Evolutionary conservation across 2,113 vertebrate genomes (phyloP).

Genomic region (Lepus europaeus): DNA sequence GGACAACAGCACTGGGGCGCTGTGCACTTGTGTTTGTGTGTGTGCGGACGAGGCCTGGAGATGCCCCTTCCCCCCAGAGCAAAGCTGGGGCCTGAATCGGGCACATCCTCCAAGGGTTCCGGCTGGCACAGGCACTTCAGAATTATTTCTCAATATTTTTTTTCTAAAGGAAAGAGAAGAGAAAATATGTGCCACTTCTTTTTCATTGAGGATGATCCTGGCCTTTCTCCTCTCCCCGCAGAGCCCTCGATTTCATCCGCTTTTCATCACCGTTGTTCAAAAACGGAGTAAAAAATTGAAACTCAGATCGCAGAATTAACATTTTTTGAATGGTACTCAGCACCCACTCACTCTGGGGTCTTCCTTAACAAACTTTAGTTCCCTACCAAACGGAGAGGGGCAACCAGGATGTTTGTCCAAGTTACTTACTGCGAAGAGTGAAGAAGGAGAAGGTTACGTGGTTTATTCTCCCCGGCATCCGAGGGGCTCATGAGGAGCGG

Average conservation of each 20-base stretch:
- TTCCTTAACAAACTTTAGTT: conserved; percentile 35
- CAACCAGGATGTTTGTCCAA: neutral
- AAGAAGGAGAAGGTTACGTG: conserved; percentile 27
- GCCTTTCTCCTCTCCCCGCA: conserved; percentile 15
- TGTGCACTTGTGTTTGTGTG: conserved; percentile 88
- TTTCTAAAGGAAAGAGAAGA: conserved; percentile 17
- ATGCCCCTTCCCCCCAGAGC: conserved; percentile 67
- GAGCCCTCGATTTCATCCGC: conserved; percentile 28
- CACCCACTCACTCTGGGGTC: neutral
- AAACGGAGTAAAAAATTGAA: conserved; percentile 30
- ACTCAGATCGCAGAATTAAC: neutral
- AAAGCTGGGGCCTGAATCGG: neutral
- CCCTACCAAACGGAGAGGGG: neutral
- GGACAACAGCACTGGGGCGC: conserved; percentile 88
- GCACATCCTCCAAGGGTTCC: neutral
- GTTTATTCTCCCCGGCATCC: neutral
- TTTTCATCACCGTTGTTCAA: conserved; percentile 50
- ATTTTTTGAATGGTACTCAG: neutral
- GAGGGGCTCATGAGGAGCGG: neutral
- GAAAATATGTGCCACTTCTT: neutral
- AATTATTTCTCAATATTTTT: neutral
- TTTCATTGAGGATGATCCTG: conserved; percentile 29
- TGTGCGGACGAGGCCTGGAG: conserved; percentile 81
- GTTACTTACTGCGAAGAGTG: conserved; percentile 38
- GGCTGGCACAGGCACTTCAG: neutral